Base-by-base conservation (phyloP, 2,113 vertebrate genomes). In the Chlorodrepanis virens region DNA sequence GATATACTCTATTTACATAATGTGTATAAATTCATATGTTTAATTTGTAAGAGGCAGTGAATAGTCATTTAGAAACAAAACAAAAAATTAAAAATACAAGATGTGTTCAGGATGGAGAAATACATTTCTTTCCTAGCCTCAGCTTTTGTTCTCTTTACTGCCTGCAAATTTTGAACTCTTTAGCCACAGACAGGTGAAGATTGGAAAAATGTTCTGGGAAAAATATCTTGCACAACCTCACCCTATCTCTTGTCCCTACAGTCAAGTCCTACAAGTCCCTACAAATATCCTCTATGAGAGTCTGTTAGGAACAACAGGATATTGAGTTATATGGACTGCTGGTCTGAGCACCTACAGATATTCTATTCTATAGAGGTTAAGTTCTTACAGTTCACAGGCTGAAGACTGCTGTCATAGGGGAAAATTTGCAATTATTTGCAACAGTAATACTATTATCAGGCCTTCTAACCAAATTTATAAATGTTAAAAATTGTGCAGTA, bases 321-420 rank as follows among this genome's bases (percentile, higher is more conserved):
- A 54, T 27, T 70, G 56, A 93, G 29, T 35, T 78, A 8, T 7
- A 21, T 4, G 39, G 67, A 40, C 2, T 9, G 49, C 18, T 69
- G 33, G 11, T 65, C 35, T 79, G 33, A 79, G 9, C 44, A 59
- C 18, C 37, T 74, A 81, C 19, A 53, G 10, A 53, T 0, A 1
- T 24, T 59, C 19, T 4, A 4, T 52, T 82, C 31, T 77, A 53
- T 13, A 57, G 9, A 33, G 0, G 0, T 25, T 14, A 81, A 2
- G 4, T 40, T 84, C 50, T 72, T 70, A 42, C 15, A 53, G 52
- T 47, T 91, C 18, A 29, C 37, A 47, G 27, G 35, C 27, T 60
- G 14, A 40, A 92, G 27, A 33, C 18, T 54, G 23, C 19, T 56
- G 33, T 17, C 42, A 25, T 1, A 61, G 15, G 15, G 12, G 15